Percentiles rank a stretch among this genome's conserved stretches.
Evolutionary conservation across 2,888 invertebrate genomes (phyloP).

Genomic region (Cephus runcator): DNA sequence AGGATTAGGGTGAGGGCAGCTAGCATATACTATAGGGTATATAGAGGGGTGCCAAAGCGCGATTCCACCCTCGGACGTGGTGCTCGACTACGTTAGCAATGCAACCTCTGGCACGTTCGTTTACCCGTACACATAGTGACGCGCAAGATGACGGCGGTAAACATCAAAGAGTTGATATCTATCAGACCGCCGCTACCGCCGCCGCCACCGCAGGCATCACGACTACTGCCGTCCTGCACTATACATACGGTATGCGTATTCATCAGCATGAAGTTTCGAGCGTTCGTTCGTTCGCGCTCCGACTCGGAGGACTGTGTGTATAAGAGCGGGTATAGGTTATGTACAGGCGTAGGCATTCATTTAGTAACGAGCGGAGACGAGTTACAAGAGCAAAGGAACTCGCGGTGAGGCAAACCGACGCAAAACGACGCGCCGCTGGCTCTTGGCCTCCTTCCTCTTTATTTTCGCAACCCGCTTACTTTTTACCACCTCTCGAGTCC

Average conservation of each 20-base stretch:
- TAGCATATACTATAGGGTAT: conserved; percentile 15
- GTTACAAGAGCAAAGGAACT: background rate
- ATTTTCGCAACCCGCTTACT: background rate
- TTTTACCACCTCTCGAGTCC: background rate
- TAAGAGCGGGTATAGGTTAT: background rate
- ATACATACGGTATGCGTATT: background rate
- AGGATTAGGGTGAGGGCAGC: conserved; percentile 25
- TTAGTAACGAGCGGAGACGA: conserved; percentile 25
- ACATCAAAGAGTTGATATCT: conserved; percentile 52
- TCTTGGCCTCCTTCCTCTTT: background rate
- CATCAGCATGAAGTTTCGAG: background rate
- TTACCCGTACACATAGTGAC: background rate
- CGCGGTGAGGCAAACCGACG: background rate
- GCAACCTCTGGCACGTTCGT: background rate
- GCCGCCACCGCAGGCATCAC: conserved; percentile 10
- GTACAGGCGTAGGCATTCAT: conserved; percentile 20
- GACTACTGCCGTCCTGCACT: background rate
- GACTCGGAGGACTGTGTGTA: background rate
- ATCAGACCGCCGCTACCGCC: conserved; percentile 34
- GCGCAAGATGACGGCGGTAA: conserved; percentile 44
- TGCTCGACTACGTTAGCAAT: background rate
- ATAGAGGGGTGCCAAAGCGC: conserved; percentile 25
- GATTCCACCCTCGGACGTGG: conserved; percentile 27
- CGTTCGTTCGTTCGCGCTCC: background rate
- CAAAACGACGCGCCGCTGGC: conserved; percentile 10